Percentiles rank a stretch among this genome's conserved stretches.
These are phyloP conservation scores for Podocnemis expansa DNA, from an alignment of 2,113 vertebrate species.

Conservation along the genomic window DNA sequence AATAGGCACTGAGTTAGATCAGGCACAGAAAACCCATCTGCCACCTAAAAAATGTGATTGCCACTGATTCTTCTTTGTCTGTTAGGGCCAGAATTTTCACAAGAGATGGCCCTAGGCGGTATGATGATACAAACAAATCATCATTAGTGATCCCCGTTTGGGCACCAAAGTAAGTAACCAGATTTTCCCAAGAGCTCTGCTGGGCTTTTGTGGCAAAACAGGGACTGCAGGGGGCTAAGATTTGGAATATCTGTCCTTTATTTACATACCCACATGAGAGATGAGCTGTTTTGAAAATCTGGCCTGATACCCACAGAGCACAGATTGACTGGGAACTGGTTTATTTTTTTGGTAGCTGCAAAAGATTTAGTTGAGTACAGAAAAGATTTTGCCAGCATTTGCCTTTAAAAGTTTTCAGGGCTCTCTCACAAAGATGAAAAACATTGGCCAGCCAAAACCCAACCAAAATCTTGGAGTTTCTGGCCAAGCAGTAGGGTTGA, in stretches of 20 bases:
- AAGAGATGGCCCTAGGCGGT: not conserved
- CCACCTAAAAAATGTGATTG: not conserved
- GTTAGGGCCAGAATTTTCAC: not conserved
- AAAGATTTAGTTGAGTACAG: not conserved
- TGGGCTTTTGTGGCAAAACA: not conserved
- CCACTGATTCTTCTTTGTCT: not conserved
- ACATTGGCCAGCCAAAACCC: not conserved
- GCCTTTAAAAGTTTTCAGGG: not conserved
- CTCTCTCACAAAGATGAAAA: not conserved
- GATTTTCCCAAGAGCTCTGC: rapidly evolving
- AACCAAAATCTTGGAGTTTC: not conserved
- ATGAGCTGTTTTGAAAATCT: not conserved
- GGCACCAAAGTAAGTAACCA: slow-evolving; percentile 10
- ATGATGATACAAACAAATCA: not conserved
- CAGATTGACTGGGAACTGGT: not conserved
- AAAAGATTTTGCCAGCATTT: not conserved
- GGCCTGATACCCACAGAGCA: not conserved
- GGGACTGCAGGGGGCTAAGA: not conserved
- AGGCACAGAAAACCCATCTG: no score
- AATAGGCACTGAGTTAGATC: not conserved
- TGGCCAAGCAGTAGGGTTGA: not conserved
- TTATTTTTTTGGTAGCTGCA: not conserved
- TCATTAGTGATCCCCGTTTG: not conserved
- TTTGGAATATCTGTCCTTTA: not conserved
- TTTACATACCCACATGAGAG: not conserved